Evolutionary conservation across 2,888 invertebrate genomes (phyloP), one percentile per base, ranked within the genome.

Genomic region (Muscina levida): DNA sequence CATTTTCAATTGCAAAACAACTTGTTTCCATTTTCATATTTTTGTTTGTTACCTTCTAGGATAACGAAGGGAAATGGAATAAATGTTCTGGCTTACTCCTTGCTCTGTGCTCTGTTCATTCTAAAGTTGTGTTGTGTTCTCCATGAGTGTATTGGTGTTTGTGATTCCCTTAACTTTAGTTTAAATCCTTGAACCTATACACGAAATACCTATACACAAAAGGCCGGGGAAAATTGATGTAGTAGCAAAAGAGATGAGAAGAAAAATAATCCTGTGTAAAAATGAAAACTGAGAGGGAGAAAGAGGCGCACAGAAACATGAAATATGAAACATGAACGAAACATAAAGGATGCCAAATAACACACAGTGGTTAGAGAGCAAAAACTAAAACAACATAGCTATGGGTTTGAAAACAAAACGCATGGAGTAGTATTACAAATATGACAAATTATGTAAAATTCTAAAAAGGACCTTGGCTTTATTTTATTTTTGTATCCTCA

Each of bases 271-370:
- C n/a, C 15, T n/a, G n/a, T n/a, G n/a, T n/a, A n/a, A 51, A 1
- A 51, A 19, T 2, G 22, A 22, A 51, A 11, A 48, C n/a, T 11
- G 1, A 3, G 19, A 51, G 8, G n/a, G n/a, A n/a, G n/a, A n/a
- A n/a, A n/a, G n/a, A n/a, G n/a, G n/a, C n/a, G n/a, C n/a, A n/a
- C n/a, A 22, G 8, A 59, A 59, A 17, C n/a, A 2, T 3, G 13
- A 24, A 59, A 59, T n/a, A 39, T 39, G 37, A 59, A 59, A 59
- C 37, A 59, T 17, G 17, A 59, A 56, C 24, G 11, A 59, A 59
- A 59, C 17, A 59, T 59, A 39, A 59, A 51, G 10, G 46, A 22
- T 51, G 51, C 4, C 17, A 15, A 48, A 48, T 17, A 48, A n/a
- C n/a, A n/a, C n/a, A n/a, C n/a, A n/a, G n/a, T n/a, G n/a, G n/a